These are phyloP conservation scores for Agrotis clavis DNA, from an alignment of 2,888 invertebrate genomes.

Conservation along the genomic window DNA sequence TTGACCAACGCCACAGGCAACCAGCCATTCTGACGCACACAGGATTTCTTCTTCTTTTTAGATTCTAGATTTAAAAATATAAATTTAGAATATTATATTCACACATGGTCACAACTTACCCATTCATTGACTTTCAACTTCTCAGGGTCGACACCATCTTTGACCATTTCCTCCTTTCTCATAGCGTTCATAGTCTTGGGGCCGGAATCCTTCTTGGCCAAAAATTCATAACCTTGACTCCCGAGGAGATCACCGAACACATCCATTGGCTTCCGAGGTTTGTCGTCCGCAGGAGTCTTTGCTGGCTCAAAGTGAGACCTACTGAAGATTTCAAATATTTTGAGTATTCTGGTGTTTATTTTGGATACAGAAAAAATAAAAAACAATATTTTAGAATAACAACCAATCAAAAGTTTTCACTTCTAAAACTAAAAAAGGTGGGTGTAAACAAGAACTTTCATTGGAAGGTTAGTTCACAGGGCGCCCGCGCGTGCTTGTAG, in stretches of 20 bases:
- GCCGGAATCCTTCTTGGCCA: constrained; percentile 93
- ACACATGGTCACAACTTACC: constrained; percentile 91
- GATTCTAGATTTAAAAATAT: too few relatives aligned
- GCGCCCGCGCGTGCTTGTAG: too few relatives aligned
- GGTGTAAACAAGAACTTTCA: too few relatives aligned
- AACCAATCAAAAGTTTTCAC: too few relatives aligned
- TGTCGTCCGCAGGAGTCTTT: constrained; percentile 84
- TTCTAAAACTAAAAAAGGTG: too few relatives aligned
- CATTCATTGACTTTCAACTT: constrained; percentile 95
- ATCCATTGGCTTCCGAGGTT: constrained; percentile 91
- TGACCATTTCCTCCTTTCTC: constrained; percentile 96
- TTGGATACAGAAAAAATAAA: not conserved
- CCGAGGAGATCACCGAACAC: constrained; percentile 98
- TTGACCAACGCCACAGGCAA: too few relatives aligned
- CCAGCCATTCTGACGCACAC: too few relatives aligned
- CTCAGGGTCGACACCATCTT: constrained; percentile 97
- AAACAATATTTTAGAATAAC: too few relatives aligned
- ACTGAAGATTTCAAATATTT: constrained; percentile 80
- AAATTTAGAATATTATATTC: too few relatives aligned
- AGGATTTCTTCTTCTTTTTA: too few relatives aligned
- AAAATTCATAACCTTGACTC: constrained; percentile 96
- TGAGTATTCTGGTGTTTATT: not conserved
- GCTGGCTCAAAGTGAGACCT: constrained; percentile 93
- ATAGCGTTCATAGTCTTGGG: constrained; percentile 98
- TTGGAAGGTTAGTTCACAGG: too few relatives aligned